phyloP scores from a whole-genome alignment of 2,113 vertebrate species.

The Probosciger aterrimus region DNA sequence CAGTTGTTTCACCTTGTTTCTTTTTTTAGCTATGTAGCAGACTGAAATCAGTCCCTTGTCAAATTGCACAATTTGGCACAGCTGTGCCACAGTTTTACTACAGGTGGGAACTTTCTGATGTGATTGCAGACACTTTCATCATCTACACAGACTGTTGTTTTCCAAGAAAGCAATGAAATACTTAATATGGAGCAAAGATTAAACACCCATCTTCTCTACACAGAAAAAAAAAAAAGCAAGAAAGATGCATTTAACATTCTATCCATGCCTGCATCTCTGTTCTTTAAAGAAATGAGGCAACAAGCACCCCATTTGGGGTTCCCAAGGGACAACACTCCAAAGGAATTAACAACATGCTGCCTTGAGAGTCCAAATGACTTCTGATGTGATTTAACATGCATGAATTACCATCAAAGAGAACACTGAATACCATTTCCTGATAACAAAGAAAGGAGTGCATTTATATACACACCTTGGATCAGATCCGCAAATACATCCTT shows the following conservation, averaged over 20 bases:
- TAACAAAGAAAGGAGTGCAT: background rate
- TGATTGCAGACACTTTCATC: background rate
- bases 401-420: background rate
- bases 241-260: background rate
- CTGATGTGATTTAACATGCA: background rate
- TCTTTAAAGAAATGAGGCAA: background rate
- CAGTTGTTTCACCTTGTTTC: slow-evolving; percentile 47
- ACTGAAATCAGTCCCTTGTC: slow-evolving; percentile 4
- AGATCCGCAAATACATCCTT: background rate
- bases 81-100: background rate
- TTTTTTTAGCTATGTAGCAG: slow-evolving; percentile 9
- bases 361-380: background rate
- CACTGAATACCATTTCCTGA: background rate
- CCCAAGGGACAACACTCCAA: background rate
- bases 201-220: background rate
- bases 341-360: background rate
- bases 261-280: background rate
- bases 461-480: background rate
- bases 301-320: background rate
- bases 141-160: background rate
- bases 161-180: background rate
- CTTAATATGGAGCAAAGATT: background rate
- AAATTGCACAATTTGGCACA: background rate
- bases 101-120: background rate
- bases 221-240: background rate